phyloP scores from a whole-genome alignment of 2,888 invertebrate species.

The Boloria euphrosyne region DNA sequence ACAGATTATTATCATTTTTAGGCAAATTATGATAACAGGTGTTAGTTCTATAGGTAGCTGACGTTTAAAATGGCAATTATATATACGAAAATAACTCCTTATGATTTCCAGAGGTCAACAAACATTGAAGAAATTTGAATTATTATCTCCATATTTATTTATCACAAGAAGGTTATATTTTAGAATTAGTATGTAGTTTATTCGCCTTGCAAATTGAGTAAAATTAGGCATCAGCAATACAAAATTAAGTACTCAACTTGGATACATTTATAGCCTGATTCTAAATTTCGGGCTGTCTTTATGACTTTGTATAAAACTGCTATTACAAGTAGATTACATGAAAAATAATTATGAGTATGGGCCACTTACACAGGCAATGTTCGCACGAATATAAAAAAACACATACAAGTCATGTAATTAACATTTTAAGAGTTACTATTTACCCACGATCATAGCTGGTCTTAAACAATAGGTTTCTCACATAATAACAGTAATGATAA shows the following conservation, averaged over 20 bases:
- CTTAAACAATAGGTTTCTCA: conserved; percentile 66
- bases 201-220: too few relatives aligned
- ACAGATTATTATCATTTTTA: conserved; percentile 61
- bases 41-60: conserved; percentile 32
- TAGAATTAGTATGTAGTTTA: too few relatives aligned
- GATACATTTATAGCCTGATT: too few relatives aligned
- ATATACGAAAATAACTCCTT: neutral
- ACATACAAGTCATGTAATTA: conserved; percentile 55
- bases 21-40: conserved; percentile 64
- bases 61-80: neutral
- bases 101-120: too few relatives aligned
- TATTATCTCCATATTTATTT: too few relatives aligned
- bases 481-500: conserved; percentile 66
- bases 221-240: too few relatives aligned
- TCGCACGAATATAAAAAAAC: conserved; percentile 49
- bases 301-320: conserved; percentile 30
- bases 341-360: conserved; percentile 38
- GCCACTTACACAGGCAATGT: conserved; percentile 43
- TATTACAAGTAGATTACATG: conserved; percentile 29
- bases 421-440: conserved; percentile 60
- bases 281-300: neutral
- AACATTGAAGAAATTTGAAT: too few relatives aligned
- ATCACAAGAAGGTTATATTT: too few relatives aligned
- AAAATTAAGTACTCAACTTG: too few relatives aligned
- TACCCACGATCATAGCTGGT: conserved; percentile 61